Evolutionary conservation across 2,797 vertebrate genomes (phyloP), one percentile per base, ranked within the genome.

Genomic region (Argentina silus): DNA sequence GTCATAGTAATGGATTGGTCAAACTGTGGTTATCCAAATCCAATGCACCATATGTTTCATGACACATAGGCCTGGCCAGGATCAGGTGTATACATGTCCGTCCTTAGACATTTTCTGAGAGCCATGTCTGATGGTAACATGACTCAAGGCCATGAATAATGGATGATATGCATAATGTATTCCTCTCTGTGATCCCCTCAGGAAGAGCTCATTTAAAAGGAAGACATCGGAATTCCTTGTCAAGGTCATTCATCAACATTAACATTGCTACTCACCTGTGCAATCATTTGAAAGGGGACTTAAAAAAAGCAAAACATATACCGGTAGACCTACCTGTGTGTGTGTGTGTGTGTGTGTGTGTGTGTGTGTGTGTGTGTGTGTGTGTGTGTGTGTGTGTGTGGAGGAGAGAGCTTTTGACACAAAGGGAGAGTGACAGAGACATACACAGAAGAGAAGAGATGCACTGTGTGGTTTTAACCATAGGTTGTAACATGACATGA

Each of bases 71-170:
- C 27, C 27, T 36, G 27, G 27, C 27, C 27, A 36, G 27, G 27
- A 36, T 36, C 27, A 3, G 57, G 6, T 44, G n/a, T 11, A 5
- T 3, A 42, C 23, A 10, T 61, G 11, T 19, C 21, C 8, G 11
- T 15, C 66, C 10, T 42, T 62, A 73, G 56, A 80, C 81, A 74
- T 86, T 83, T 88, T 89, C 82, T 82, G 56, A 77, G 76, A 80
- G 66, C 73, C 66, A 86, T 78, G 86, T 87, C 83, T 87, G 78
- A 86, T 87, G 76, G 93, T 91, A 94, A 93, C 89, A 91, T 86
- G 93, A 94, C 85, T 91, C 93, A 88, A 81, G 75, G 78, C 67
- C 85, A 93, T 94, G 83, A 93, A 94, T 94, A 93, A 93, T 94
- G 87, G 89, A 94, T 91, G 67, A 70, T 83, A 91, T 92, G 91